Evolutionary conservation across 2,888 invertebrate genomes (phyloP), one percentile per base, ranked within the genome.

Genomic region (Caprella mutica): DNA sequence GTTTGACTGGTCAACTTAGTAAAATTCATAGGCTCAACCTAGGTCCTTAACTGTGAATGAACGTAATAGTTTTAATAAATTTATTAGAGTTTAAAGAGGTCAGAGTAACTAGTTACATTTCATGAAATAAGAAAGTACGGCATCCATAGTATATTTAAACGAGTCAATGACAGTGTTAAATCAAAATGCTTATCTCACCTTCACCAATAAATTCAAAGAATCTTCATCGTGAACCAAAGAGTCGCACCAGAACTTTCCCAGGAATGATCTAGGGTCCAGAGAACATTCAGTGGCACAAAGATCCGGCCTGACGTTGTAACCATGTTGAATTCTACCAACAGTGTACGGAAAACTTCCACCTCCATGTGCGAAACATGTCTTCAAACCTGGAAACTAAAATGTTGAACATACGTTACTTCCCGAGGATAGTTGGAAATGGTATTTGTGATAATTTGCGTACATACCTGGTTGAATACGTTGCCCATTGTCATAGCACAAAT

Each of bases 341-440:
- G 78, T 77, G 65, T 72, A 77, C 0, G 78, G 78, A 66, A 77
- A 77, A 1, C 75, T 68, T 1, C 78, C 78, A 5, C 72, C 75
- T 5, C 76, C 75, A 58, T 78, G 78, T 9, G 78, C 76, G 67
- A 79, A 77, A 65, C 77, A 77, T 35, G 79, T 69, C 66, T 61
- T 59, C 24, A 67, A 55, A 5, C 54, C 24, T 0, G 67, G 67
- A 42, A 67, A 72, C 59, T 62, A 55, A n/a, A n/a, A 35, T 35
- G 35, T 9, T 9, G 9, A 35, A 35, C n/a, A 12, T 35, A 35
- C 35, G 9, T 12, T 12, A 35, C 9, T 35, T 35, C 35, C 35
- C 19, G 17, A 42, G 43, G 17, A 9, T 42, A 42, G 14, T n/a
- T 19, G 17, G 9, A 42, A 19, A 42, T 19, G 9, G 5, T 50